A percentile compares a stretch with the other conserved stretches of the same genome.
Conservation (phyloP, 2,113 vertebrate genomes). For the Paedocypris sp. region DNA sequence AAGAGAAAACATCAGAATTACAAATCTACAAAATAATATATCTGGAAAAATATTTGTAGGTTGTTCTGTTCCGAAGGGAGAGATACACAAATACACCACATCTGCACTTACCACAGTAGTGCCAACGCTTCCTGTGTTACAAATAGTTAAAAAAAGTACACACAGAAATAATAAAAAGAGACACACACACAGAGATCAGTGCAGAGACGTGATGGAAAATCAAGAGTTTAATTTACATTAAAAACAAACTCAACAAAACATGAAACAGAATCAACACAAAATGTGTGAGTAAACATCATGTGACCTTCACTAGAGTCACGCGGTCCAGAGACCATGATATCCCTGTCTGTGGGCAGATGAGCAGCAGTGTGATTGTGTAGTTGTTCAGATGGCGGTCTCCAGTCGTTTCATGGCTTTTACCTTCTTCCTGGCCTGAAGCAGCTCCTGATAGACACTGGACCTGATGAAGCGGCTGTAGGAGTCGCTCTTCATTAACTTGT, state of each 20-base stretch:
- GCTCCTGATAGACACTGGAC: slow-evolving; percentile 96
- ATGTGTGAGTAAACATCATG: background rate
- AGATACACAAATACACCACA: background rate
- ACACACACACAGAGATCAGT: background rate
- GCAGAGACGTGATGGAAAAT: slow-evolving; percentile 33
- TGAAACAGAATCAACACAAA: background rate
- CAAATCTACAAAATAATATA: too few species aligned
- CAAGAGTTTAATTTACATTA: background rate
- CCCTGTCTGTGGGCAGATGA: background rate
- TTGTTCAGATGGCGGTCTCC: slow-evolving; percentile 7
- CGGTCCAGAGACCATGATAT: too few species aligned
- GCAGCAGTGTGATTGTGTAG: background rate
- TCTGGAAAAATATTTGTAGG: too few species aligned
- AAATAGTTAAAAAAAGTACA: background rate
- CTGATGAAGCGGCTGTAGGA: slow-evolving; percentile 97
- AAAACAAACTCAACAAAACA: background rate
- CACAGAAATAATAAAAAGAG: background rate
- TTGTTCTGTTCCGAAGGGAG: background rate
- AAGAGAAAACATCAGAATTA: slow-evolving; percentile 20
- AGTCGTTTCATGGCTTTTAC: slow-evolving; percentile 50
- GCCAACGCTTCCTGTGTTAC: slow-evolving; percentile 8
- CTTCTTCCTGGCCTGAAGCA: slow-evolving; percentile 98
- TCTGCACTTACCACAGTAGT: slow-evolving; percentile 12
- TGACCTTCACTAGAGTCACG: too few species aligned
- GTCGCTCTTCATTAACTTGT: slow-evolving; percentile 98